Evolutionary conservation across 2,113 vertebrate genomes (phyloP).

Genomic region (Tenebrosternarchus preto): DNA sequence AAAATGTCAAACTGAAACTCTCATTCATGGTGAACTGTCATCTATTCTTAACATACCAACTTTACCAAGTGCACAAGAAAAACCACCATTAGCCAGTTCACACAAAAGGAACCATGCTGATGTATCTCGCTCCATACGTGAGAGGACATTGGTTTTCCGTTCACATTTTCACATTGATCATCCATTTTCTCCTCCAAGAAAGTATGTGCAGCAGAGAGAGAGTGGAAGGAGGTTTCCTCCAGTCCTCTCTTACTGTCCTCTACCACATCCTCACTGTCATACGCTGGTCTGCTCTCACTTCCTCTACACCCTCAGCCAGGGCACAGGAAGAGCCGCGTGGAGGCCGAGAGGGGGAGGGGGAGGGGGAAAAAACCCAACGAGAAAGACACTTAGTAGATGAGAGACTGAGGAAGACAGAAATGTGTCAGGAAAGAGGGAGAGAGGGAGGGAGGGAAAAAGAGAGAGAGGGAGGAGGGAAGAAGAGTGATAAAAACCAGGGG

Average conservation of each 20-base stretch:
- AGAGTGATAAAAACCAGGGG: background rate
- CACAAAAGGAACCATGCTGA: background rate
- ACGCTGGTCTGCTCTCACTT: constrained; percentile 77
- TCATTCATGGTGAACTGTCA: too few species aligned
- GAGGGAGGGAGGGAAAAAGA: background rate
- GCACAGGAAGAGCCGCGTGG: constrained; percentile 19
- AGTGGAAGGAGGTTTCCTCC: background rate
- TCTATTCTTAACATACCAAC: too few species aligned
- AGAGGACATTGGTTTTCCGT: too few species aligned
- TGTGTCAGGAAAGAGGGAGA: background rate
- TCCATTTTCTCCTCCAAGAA: too few species aligned
- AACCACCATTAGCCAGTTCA: too few species aligned
- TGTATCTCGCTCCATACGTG: too few species aligned
- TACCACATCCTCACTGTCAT: constrained; percentile 73
- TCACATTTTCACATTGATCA: too few species aligned
- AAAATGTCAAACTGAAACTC: too few species aligned
- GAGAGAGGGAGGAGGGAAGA: too few species aligned
- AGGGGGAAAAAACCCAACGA: background rate
- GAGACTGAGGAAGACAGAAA: background rate
- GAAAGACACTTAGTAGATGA: background rate
- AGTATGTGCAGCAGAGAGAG: too few species aligned
- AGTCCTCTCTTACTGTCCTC: constrained; percentile 54
- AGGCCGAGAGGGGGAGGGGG: too few species aligned
- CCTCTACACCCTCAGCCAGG: constrained; percentile 62
- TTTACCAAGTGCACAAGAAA: too few species aligned